Evolutionary conservation across 2,888 invertebrate species (phyloP), one percentile per base, ranked within the genome.

Genomic region (Eremobia ochroleuca): DNA sequence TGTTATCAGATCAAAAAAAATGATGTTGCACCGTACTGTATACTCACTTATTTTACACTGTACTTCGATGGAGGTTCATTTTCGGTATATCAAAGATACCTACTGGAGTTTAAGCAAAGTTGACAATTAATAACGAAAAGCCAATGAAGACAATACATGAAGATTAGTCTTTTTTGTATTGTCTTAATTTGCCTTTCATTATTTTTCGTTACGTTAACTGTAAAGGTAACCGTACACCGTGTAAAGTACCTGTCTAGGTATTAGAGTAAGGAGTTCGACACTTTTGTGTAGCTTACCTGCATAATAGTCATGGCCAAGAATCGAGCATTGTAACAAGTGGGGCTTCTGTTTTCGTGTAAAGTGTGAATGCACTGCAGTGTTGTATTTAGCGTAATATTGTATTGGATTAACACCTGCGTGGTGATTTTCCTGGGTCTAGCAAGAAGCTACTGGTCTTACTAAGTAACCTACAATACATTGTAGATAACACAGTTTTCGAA

Each of bases 311-410:
- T 25, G 21, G 13, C 6, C 11, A n/a, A 43, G 15, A 34, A 74
- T 59, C 9, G 28, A 46, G 13, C 4, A 0, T n/a, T 52, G 21
- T n/a, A 28, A 25, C 13, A 61, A 70, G 34, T 79, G 25, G 15
- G n/a, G 9, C 28, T 77, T 77, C 83, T 80, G 61, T 21, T 21
- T 4, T 13, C 15, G 0, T 4, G 0, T 34, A 21, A 4, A 4
- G 34, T 52, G 28, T 40, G 18, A 18, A 18, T 67, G 34, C 28
- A 61, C 25, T 70, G 75, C 62, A 70, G 58, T 67, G 62, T 76
- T 82, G 86, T 40, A 73, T 85, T 82, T 62, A 83, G 58, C 74
- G 25, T 83, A 75, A 78, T 84, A 78, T 84, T 73, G 79, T 83
- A 78, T 82, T 74, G 69, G 40, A 75, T 75, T 82, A 75, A 67